Base-by-base conservation (phyloP, 1,140 invertebrate species). In the Planococcus citri region DNA sequence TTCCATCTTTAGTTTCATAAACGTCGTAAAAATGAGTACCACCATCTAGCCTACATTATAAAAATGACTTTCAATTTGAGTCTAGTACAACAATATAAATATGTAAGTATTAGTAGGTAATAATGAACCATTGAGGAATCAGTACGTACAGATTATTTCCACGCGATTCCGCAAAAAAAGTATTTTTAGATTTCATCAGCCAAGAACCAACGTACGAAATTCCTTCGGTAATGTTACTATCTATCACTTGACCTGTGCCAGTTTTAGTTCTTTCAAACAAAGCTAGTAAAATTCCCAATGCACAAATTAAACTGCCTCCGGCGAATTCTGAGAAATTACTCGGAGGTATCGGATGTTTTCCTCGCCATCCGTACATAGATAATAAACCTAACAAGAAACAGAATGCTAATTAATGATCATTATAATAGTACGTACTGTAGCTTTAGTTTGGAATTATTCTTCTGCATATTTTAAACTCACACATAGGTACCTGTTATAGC, bases 271-370 rank as follows among this genome's bases (percentile, higher is more conserved):
- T 81, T 79, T 97, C 93, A 76, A 88, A 85, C 12, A 99, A 79
- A 6, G 95, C 94, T 75, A 95, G 76, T 2, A 91, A 73, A 75
- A 98, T 96, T 58, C 95, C 97, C 74, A 98, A 81, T 17, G 92
- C 90, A 83, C 94, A 95, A 57, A 88, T 83, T 25, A 98, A 78
- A 72, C 94, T 92, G 68, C 97, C 97, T 8, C 95, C 95, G 68
- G 87, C 95, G 84, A 99, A 98, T 80, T 99, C 97, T 20, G 91
- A 76, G 1, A 98, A 77, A 83, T 99, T 99, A 12, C 93, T 79
- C 1, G 97, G 97, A 51, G 90, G 85, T 38, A 79, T 81, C 29
- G 94, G 94, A 71, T 86, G 87, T 73, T 88, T 80, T 71, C 83
- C 76, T 69, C 82, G 80, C 72, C 88, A 82, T 1, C 90, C 87